Conservation (phyloP, 2,797 vertebrate species). For the Malurus splendens region DNA sequence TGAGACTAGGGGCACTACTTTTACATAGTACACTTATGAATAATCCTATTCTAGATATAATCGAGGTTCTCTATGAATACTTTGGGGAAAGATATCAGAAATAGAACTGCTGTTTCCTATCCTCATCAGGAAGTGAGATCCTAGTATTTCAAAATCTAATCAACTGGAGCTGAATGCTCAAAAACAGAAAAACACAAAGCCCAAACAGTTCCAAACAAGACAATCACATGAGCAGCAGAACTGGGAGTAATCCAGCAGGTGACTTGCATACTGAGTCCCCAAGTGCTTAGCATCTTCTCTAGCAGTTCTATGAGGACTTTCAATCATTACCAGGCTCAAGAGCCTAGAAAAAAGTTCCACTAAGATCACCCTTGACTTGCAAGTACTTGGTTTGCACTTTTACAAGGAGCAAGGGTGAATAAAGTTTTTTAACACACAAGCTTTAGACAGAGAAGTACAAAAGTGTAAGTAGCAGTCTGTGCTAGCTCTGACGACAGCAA, state of each 20-base stretch:
- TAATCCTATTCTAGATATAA: background rate
- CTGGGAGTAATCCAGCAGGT: conserved; percentile 37
- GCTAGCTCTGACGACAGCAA: background rate
- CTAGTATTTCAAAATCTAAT: background rate
- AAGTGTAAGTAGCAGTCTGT: background rate
- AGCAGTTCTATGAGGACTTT: background rate
- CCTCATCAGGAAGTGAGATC: background rate
- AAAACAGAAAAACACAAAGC: background rate
- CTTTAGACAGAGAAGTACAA: background rate
- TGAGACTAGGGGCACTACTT: background rate
- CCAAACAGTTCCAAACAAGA: background rate
- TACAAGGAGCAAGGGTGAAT: accelerated
- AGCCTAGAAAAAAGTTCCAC: background rate
- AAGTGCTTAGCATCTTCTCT: background rate
- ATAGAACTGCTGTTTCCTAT: background rate
- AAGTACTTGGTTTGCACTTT: background rate
- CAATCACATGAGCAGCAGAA: conserved; percentile 11
- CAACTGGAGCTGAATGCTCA: background rate
- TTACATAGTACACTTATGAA: background rate
- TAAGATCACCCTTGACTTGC: background rate
- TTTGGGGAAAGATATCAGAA: background rate
- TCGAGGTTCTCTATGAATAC: background rate
- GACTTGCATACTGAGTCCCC: background rate
- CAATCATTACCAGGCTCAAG: background rate
- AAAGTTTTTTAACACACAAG: background rate